A percentile compares a stretch with the other conserved stretches of the same genome.
Evolutionary conservation across 2,113 vertebrate genomes (phyloP).

Genomic region (Stegastes partitus): DNA sequence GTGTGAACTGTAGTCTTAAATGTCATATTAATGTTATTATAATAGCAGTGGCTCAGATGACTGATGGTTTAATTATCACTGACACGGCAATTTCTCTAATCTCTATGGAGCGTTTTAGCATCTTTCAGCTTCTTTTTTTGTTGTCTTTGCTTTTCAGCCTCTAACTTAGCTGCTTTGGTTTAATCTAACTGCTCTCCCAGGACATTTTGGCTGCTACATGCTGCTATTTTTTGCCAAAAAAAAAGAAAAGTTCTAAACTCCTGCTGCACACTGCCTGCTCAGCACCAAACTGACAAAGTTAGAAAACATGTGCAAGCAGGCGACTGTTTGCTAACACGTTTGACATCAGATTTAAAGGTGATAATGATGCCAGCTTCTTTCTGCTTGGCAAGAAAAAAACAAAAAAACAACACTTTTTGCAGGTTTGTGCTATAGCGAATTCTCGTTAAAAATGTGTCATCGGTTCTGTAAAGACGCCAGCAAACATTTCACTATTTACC

Average conservation of each 20-base stretch:
- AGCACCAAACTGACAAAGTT: neutral
- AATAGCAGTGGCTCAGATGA: neutral
- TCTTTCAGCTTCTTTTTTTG: neutral
- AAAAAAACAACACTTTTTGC: neutral
- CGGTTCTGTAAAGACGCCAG: neutral
- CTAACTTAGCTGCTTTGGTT: neutral
- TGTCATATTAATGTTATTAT: neutral
- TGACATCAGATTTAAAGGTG: neutral
- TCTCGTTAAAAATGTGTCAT: neutral
- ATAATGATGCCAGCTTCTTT: neutral
- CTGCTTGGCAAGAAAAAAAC: neutral
- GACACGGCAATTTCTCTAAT: neutral
- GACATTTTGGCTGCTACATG: neutral
- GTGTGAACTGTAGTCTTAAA: neutral
- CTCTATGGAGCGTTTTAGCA: neutral
- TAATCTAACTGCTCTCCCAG: neutral
- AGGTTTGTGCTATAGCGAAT: neutral
- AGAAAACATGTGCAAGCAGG: neutral
- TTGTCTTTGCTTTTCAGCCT: neutral
- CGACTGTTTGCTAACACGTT: neutral
- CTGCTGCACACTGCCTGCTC: neutral
- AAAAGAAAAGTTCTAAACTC: neutral
- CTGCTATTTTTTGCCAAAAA: too few relatives aligned
- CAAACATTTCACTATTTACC: neutral
- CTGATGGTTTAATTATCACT: neutral